Evolutionary conservation across 2,888 invertebrate genomes (phyloP).

Genomic region (Nebria salina): DNA sequence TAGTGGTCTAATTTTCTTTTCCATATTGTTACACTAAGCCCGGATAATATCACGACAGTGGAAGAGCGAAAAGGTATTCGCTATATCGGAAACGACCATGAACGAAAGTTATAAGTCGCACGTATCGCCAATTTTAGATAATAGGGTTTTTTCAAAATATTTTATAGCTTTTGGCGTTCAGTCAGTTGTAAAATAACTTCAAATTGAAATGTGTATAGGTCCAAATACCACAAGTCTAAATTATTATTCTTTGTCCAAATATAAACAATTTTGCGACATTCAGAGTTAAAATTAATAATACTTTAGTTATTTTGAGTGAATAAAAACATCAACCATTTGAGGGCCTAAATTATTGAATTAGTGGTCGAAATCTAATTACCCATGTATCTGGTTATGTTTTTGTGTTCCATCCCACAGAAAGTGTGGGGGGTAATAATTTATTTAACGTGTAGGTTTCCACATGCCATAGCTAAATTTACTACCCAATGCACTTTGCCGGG

Average conservation of each 20-base stretch:
- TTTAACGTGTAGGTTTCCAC: neutral
- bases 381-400: neutral
- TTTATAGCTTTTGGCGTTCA: neutral
- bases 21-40: neutral
- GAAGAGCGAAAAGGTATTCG: neutral
- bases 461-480: neutral
- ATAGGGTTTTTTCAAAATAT: neutral
- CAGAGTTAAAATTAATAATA: no score
- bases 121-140: constrained; percentile 1
- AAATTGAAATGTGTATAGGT: neutral
- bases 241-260: no score
- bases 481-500: neutral
- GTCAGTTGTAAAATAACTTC: neutral
- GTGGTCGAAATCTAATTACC: neutral
- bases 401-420: neutral
- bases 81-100: neutral
- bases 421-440: neutral
- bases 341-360: neutral
- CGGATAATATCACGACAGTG: no score
- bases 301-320: neutral
- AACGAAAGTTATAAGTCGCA: neutral
- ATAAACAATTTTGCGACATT: no score
- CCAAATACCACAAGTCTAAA: neutral
- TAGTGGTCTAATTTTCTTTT: neutral
- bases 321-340: neutral